These are phyloP conservation scores for Apamea epomidion DNA, from an alignment of 2,888 invertebrate genomes.

Conservation along the genomic window DNA sequence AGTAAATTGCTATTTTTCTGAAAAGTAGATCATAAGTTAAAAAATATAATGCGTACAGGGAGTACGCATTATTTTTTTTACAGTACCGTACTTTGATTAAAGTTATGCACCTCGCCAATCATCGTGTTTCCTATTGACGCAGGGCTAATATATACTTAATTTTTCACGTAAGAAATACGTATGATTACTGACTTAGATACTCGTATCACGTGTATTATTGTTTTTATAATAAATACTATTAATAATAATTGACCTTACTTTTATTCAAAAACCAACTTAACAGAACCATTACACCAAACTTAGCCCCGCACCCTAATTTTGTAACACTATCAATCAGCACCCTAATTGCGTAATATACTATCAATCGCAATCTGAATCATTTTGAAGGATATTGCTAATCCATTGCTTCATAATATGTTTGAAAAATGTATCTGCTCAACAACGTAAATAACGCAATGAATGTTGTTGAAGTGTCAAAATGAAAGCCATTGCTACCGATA, in stretches of 20 bases:
- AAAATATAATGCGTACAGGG: too few species aligned
- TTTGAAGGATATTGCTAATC: too few species aligned
- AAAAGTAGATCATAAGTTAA: background rate
- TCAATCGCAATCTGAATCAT: too few species aligned
- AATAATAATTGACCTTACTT: background rate
- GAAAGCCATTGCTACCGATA: background rate
- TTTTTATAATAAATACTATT: slow-evolving; percentile 17
- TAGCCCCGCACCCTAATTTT: background rate
- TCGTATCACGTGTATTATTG: background rate
- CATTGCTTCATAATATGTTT: too few species aligned
- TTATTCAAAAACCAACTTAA: background rate
- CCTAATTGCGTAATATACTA: too few species aligned
- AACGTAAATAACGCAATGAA: background rate
- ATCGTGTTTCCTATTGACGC: background rate
- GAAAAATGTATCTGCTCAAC: background rate
- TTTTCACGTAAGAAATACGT: background rate
- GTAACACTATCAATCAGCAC: too few species aligned
- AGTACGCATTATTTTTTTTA: background rate
- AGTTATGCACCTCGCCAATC: background rate
- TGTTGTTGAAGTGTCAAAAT: slow-evolving; percentile 1
- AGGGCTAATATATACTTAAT: background rate
- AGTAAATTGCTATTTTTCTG: background rate
- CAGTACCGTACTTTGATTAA: background rate
- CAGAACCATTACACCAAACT: background rate
- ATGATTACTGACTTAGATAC: background rate